Base-by-base conservation (phyloP, 1,140 invertebrate species). In the Neodiprion fabricii region DNA sequence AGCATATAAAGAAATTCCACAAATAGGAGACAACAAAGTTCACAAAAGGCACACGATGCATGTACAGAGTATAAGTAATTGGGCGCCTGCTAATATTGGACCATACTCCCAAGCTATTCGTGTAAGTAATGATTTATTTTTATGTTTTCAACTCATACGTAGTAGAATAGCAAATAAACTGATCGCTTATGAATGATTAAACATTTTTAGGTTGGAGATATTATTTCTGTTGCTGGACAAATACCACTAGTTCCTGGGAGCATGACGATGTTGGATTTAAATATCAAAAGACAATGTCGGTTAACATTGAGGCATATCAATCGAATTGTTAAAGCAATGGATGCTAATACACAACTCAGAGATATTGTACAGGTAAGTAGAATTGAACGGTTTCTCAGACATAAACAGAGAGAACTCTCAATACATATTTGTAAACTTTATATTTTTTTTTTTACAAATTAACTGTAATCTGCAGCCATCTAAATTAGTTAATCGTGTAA, bases 31-130 rank as follows among this genome's bases (percentile, higher is more conserved):
- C 78, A 85, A 81, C 40, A 82, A 83, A 78, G 72, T 79, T 70
- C 84, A 83, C 72, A 86, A 90, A 72, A 91, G 92, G 79, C 90
- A 93, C 67, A 95, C 93, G 10, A 95, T 98, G 94, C 96, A 98
- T 87, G 96, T 98, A 47, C 97, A 98, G 87, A 94, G 96, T 70
- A 93, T 98, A 74, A 98, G 96, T 28, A 96, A 98, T 88, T 98
- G 97, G 97, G 96, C 97, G 7, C 96, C 97, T 7, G 96, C 96
- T 66, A 98, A 97, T 84, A 98, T 99, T 79, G 97, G 97, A 14
- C 97, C 97, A 48, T 99, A 98, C 85, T 98, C 96, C 84, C 97
- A 99, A 90, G 95, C 95, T 40, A 91, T 95, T 74, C 92, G 93
- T 89, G 95, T 96, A 84, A 85, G 84, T 83, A 70, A 74, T 65